Conservation (phyloP, 2,888 invertebrate genomes). For the Diarsia brunnea region DNA sequence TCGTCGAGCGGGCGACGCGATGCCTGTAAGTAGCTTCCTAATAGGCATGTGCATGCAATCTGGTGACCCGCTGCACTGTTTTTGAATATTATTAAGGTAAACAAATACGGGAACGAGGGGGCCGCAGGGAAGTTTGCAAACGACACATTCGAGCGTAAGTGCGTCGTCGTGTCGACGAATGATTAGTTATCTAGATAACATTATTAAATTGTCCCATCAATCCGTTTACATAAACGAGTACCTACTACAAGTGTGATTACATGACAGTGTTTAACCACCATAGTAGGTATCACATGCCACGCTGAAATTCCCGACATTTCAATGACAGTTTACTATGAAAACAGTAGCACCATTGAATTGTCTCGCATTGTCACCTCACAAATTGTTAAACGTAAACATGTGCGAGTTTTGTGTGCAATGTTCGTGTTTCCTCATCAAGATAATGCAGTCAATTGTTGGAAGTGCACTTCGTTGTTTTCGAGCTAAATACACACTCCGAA, state of each 20-base stretch:
- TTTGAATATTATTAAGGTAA: too few relatives aligned
- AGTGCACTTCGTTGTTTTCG: constrained; percentile 83
- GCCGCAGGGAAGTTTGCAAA: too few relatives aligned
- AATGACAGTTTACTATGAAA: constrained; percentile 46
- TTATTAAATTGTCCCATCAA: constrained; percentile 14
- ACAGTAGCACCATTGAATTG: constrained; percentile 43
- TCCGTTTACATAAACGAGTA: constrained; percentile 5
- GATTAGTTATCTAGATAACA: too few relatives aligned
- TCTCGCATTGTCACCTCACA: constrained; percentile 63
- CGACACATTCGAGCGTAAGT: too few relatives aligned
- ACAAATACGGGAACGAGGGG: too few relatives aligned
- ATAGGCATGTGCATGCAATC: too few relatives aligned
- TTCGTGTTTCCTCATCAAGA: constrained; percentile 78
- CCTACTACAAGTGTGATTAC: constrained; percentile 1
- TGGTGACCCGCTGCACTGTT: too few relatives aligned
- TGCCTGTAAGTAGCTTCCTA: too few relatives aligned
- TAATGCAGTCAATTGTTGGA: constrained; percentile 79
- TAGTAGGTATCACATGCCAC: constrained; percentile 11
- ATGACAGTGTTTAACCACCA: not conserved
- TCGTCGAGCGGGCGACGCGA: too few relatives aligned
- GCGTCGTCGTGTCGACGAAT: too few relatives aligned
- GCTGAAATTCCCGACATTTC: constrained; percentile 26
- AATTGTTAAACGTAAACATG: constrained; percentile 58
- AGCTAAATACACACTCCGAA: constrained; percentile 67
- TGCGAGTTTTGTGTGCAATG: constrained; percentile 68